phyloP scores from a whole-genome alignment of 2,888 invertebrate genomes.

The Drosophila birchii region DNA sequence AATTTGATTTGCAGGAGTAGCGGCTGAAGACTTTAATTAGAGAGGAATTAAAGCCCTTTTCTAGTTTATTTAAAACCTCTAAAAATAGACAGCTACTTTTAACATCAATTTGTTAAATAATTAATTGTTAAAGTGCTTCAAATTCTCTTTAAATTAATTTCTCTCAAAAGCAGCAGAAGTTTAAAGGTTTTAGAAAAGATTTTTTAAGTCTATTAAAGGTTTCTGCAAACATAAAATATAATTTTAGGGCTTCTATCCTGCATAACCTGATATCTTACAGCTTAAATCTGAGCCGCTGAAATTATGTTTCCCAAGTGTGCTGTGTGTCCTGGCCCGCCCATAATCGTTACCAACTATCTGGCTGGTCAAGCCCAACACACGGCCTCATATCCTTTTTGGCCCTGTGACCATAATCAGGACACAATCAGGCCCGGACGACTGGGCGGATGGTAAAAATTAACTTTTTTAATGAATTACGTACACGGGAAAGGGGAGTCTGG shows the following conservation, averaged over 20 bases:
- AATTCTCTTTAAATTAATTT: not conserved
- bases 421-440: slow-evolving; percentile 67
- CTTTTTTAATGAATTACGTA: slow-evolving; percentile 78
- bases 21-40: not conserved
- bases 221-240: not conserved
- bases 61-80: too few relatives aligned
- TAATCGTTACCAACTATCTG: slow-evolving; percentile 61
- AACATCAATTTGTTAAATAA: too few relatives aligned
- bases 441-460: slow-evolving; percentile 76
- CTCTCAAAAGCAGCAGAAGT: not conserved
- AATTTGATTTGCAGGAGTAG: slow-evolving; percentile 17
- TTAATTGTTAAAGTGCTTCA: too few relatives aligned
- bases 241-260: not conserved
- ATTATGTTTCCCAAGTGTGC: slow-evolving; percentile 55
- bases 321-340: slow-evolving; percentile 39
- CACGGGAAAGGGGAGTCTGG: slow-evolving; percentile 6
- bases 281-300: slow-evolving; percentile 39
- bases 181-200: not conserved
- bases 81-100: too few relatives aligned
- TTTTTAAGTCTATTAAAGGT: not conserved
- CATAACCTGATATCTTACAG: not conserved
- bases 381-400: slow-evolving; percentile 68
- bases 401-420: slow-evolving; percentile 70
- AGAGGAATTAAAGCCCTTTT: not conserved
- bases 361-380: slow-evolving; percentile 59